A percentile compares a stretch with the other conserved stretches of the same genome.
These are phyloP conservation scores for Poeciliopsis infans DNA, from an alignment of 2,797 vertebrate species.

Conservation along the genomic window DNA sequence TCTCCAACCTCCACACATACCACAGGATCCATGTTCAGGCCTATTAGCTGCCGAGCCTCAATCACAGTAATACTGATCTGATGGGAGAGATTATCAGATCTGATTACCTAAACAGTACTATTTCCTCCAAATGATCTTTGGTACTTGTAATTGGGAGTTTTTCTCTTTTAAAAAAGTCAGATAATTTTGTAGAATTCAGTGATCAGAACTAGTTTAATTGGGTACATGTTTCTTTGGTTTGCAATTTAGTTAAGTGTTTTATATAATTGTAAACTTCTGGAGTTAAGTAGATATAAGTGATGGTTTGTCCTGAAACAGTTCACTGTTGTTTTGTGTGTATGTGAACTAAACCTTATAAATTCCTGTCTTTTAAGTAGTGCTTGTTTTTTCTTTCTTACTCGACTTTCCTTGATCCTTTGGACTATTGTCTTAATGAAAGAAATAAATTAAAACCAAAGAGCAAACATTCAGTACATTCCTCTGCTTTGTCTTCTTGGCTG, in stretches of 20 bases:
- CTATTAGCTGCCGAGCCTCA: constrained; percentile 94
- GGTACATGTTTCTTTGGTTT: neutral
- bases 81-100: constrained; percentile 25
- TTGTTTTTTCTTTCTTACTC: neutral
- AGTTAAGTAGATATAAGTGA: neutral
- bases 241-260: neutral
- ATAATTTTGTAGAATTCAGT: neutral
- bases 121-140: neutral
- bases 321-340: neutral
- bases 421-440: neutral
- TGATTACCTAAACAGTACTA: neutral
- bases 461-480: neutral
- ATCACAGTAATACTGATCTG: constrained; percentile 94
- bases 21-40: constrained; percentile 97
- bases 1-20: constrained; percentile 98
- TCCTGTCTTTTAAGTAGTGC: neutral
- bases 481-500: neutral
- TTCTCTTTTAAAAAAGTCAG: neutral
- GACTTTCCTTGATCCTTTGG: neutral
- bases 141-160: neutral
- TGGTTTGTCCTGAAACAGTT: neutral
- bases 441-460: neutral
- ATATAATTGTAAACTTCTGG: neutral
- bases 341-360: neutral
- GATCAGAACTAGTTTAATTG: neutral